Conservation (phyloP, 2,888 invertebrate genomes). For the Drosophila cognata region DNA sequence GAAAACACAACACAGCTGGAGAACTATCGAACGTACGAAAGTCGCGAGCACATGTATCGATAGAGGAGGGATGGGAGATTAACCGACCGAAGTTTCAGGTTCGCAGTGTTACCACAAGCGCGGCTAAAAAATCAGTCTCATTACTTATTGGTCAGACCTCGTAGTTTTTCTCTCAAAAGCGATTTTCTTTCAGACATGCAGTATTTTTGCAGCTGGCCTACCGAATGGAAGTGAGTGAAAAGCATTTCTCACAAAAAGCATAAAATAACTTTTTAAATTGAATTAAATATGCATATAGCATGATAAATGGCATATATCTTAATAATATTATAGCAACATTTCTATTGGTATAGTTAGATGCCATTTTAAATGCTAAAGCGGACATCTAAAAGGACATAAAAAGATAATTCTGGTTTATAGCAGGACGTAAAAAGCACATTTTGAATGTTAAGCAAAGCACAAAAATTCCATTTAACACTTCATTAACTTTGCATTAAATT, state of each 20-base stretch:
- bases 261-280: not conserved
- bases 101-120: no score
- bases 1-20: no score
- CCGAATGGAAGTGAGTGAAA: not conserved
- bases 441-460: not conserved
- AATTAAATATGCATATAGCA: not conserved
- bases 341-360: not conserved
- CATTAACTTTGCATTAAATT: slow-evolving; percentile 15
- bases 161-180: slow-evolving; percentile 1
- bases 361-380: not conserved
- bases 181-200: slow-evolving; percentile 16
- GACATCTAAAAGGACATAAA: not conserved
- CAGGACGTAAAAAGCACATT: not conserved
- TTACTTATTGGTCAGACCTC: no score
- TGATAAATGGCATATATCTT: not conserved
- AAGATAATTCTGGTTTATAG: not conserved
- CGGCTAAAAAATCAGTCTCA: no score
- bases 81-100: no score
- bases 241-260: not conserved
- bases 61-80: no score
- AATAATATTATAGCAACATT: not conserved
- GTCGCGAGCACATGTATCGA: no score
- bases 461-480: slow-evolving; percentile 22
- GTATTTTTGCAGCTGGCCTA: slow-evolving; percentile 20
- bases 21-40: no score